Evolutionary conservation across 2,888 invertebrate species (phyloP), one percentile per base, ranked within the genome.

Genomic region (Ochropleura leucogaster): DNA sequence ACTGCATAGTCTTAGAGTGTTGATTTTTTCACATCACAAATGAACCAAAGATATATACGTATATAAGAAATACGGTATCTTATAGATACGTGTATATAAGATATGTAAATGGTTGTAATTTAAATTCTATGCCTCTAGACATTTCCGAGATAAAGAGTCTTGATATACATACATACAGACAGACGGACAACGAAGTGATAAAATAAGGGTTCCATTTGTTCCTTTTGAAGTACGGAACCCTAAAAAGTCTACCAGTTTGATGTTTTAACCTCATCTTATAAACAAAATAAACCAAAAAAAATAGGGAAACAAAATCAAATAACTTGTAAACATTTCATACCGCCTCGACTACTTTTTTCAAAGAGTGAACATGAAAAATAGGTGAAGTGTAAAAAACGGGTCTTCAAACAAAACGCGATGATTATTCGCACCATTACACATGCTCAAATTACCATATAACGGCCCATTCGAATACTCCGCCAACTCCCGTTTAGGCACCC

Each of bases 361-460:
- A 6, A 69, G 9, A 69, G 16, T 18, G 51, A 70, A 73, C 59
- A 46, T 18, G 40, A 60, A 68, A 68, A 73, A 47, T 62, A 60
- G 42, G 57, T 71, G 64, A 67, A 73, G 62, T 68, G 70, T 71
- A 72, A 68, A 78, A 70, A 70, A 73, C 3, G 64, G 68, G 59
- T 16, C 44, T 77, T 69, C 40, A 40, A 74, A 60, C 44, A 65
- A 83, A 74, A 71, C 63, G 69, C 30, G 20, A 44, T 59, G 46
- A 62, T 85, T 78, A 68, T 76, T 74, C 74, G 16, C 18, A 8
- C 62, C 75, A 84, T 83, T 83, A 83, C 71, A 70, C 66, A 72
- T 74, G 72, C 53, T 73, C 47, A 77, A 77, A 79, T 76, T 75
- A 72, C 68, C 74, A 77, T 79, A 78, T 74, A 75, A 82, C 66